Evolutionary conservation across 2,797 vertebrate species (phyloP).

Genomic region (Caiman crocodilus): DNA sequence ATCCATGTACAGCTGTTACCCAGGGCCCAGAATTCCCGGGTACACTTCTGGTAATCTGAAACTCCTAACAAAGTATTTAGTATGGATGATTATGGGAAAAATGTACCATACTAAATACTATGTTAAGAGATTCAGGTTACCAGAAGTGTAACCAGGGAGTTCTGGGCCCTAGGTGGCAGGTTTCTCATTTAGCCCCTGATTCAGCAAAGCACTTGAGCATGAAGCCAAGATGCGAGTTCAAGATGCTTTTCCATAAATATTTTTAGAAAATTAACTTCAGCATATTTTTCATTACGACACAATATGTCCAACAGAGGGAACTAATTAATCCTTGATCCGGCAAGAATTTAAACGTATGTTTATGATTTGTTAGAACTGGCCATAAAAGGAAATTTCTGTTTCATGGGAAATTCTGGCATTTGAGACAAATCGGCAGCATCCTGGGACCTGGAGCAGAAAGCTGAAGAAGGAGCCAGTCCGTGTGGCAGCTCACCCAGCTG

Average conservation of each 20-base stretch:
- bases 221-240: neutral
- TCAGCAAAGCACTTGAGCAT: neutral
- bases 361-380: neutral
- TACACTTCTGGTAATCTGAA: neutral
- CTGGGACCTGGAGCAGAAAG: neutral
- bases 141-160: too few relatives aligned
- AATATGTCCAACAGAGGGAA: neutral
- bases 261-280: neutral
- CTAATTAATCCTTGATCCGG: neutral
- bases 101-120: neutral
- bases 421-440: neutral
- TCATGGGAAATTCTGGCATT: neutral
- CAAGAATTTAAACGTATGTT: neutral
- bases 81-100: constrained; percentile 16
- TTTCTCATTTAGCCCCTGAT: neutral
- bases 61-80: neutral
- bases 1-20: too few relatives aligned
- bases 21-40: too few relatives aligned
- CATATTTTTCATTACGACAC: neutral
- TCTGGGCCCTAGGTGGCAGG: neutral
- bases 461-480: too few relatives aligned
- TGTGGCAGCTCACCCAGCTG: too few relatives aligned
- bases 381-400: neutral
- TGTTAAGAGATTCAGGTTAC: too few relatives aligned
- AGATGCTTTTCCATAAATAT: neutral